Base-by-base conservation (phyloP, 1,140 invertebrate genomes). In the Diorhabda sublineata region DNA sequence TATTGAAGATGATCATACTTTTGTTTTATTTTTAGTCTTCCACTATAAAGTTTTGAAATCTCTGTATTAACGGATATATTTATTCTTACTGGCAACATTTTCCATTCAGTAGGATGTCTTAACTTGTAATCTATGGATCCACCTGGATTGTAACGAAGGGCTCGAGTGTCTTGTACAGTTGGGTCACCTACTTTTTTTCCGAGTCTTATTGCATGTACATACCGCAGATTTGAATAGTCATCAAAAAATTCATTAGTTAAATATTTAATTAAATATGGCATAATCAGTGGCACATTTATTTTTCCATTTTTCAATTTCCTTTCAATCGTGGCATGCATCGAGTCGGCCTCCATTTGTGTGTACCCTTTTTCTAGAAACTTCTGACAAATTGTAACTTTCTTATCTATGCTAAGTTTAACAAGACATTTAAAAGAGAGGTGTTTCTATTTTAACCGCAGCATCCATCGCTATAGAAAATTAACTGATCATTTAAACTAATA, bases 301-400 rank as follows among this genome's bases (percentile, higher is more conserved):
- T 9, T 61, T 47, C 8, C 47, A 41, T 67, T 61, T 45, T 42
- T 61, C 6, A 67, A 26, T 42, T 41, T 26, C 5, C 66, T 41
- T 58, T 69, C 65, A 56, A 70, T 72, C 26, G 64, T 66, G 5
- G 68, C 52, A 47, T 70, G 68, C 52, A 72, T 65, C 4, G 62
- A 64, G 45, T 70, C 67, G 3, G 64, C 71, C 61, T 62, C 68
- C 68, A 72, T 72, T 56, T 69, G 68, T 4, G 65, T 63, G 45
- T 72, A 68, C 43, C 71, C 71, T 42, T 61, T 60, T 47, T 70
- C 64, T 4, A 72, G 56, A 60, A 57, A 72, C 62, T 67, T 69
- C 45, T 70, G 71, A 5, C 45, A 43, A 58, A 70, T 67, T 9
- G 58, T 58, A 9, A 72, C 58, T 56, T 69, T 11, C 5, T 61